Percentiles rank a stretch among this genome's conserved stretches.
Conservation (phyloP, 2,888 invertebrate genomes). For the Tetragonisca angustula region DNA sequence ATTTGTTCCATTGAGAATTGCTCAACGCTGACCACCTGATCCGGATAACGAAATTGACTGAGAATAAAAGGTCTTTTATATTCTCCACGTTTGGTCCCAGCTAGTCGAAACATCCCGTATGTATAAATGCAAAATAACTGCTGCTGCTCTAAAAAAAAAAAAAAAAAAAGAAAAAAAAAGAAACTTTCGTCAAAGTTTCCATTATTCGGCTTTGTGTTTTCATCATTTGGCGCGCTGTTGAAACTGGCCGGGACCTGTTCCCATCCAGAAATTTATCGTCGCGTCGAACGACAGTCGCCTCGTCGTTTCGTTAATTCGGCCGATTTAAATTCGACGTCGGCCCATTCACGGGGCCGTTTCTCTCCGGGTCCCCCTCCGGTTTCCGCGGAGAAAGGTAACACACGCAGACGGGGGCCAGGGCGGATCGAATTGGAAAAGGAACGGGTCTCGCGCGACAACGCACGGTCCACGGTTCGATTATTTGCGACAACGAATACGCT, state of each 20-base stretch:
- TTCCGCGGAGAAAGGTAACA: not conserved
- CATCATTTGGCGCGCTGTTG: not conserved
- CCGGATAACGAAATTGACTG: not conserved
- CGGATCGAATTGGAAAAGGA: slow-evolving; percentile 23
- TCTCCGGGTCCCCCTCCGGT: not conserved
- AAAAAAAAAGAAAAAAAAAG: too few species aligned
- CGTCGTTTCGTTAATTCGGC: slow-evolving; percentile 58
- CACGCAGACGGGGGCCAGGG: not conserved
- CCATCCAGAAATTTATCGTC: slow-evolving; percentile 48
- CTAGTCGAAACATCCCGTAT: not conserved
- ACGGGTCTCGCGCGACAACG: slow-evolving; percentile 34
- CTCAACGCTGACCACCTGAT: not conserved
- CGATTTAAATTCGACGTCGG: slow-evolving; percentile 55
- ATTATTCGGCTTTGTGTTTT: not conserved
- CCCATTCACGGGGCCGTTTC: slow-evolving; percentile 25
- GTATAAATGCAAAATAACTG: not conserved
- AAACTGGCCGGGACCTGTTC: slow-evolving; percentile 32
- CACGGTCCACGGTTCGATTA: slow-evolving; percentile 30
- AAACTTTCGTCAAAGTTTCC: not conserved
- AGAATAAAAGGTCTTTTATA: not conserved
- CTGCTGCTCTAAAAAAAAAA: too few species aligned
- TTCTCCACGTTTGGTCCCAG: not conserved
- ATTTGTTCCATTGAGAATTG: not conserved
- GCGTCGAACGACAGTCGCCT: slow-evolving; percentile 38
- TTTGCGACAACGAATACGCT: slow-evolving; percentile 46